Evolutionary conservation across 2,888 invertebrate genomes (phyloP).

Genomic region (Scrobipalpa costella): DNA sequence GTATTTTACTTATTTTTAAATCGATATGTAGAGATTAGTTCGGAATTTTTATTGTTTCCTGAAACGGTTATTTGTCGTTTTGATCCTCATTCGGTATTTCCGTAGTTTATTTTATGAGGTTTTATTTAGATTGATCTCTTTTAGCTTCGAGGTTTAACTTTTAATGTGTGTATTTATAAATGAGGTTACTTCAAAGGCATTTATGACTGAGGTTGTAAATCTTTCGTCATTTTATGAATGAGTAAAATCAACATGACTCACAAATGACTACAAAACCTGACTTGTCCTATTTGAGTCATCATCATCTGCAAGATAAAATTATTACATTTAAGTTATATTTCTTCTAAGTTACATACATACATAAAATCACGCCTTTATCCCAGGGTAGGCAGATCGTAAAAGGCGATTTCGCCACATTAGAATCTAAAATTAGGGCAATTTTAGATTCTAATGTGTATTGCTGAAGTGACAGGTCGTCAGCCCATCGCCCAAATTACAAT

Average conservation of each 20-base stretch:
- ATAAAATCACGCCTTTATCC: no score
- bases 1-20: slow-evolving; percentile 27
- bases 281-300: neutral
- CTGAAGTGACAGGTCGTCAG: no score
- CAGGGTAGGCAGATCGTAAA: no score
- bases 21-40: slow-evolving; percentile 15
- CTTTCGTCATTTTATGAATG: slow-evolving; percentile 4
- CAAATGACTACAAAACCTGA: slow-evolving; percentile 1
- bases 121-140: slow-evolving; percentile 7
- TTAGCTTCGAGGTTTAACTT: slow-evolving; percentile 15
- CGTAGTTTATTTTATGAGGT: slow-evolving; percentile 33
- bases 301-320: neutral
- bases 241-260: slow-evolving; percentile 13
- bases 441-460: no score
- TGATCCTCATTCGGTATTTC: slow-evolving; percentile 44
- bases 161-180: neutral
- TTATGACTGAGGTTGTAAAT: slow-evolving; percentile 6
- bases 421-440: no score
- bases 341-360: no score
- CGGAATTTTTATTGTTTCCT: slow-evolving; percentile 65
- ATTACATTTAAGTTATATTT: no score
- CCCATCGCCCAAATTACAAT: no score
- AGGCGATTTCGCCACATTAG: no score
- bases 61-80: slow-evolving; percentile 39
- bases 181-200: slow-evolving; percentile 12